phyloP scores from a whole-genome alignment of 2,888 invertebrate species.

The Osmoderma eremita region DNA sequence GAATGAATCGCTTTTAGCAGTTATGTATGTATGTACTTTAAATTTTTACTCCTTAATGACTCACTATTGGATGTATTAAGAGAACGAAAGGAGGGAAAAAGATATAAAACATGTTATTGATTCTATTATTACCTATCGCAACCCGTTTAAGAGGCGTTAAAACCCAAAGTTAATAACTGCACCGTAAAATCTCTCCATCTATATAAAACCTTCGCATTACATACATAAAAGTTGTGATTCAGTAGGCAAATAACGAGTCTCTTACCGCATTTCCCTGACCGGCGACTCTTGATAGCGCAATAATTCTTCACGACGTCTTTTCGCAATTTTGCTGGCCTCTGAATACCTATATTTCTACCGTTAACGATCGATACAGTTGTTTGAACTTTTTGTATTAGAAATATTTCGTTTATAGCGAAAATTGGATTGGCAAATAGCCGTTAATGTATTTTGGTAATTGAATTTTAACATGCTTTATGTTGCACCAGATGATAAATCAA shows the following conservation, averaged over 20 bases:
- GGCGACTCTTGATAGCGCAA: constrained; percentile 14
- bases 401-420: constrained; percentile 6
- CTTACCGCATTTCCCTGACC: not conserved
- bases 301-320: constrained; percentile 14
- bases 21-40: too few relatives aligned
- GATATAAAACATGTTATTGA: constrained; percentile 12
- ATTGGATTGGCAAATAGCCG: too few relatives aligned
- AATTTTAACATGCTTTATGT: too few relatives aligned
- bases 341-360: not conserved
- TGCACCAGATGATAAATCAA: too few relatives aligned
- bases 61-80: too few relatives aligned
- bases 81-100: too few relatives aligned
- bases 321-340: not conserved
- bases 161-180: constrained; percentile 15
- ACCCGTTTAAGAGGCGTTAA: constrained; percentile 23
- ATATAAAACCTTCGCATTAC: not conserved
- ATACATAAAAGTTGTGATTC: not conserved
- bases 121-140: constrained; percentile 8
- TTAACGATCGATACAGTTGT: constrained; percentile 23
- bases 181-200: not conserved
- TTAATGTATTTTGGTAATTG: too few relatives aligned
- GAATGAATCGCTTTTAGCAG: too few relatives aligned
- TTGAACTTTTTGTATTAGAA: constrained; percentile 15
- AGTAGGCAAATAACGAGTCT: constrained; percentile 17
- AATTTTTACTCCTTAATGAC: too few relatives aligned